Evolutionary conservation across 2,797 vertebrate genomes (phyloP), one percentile per base, ranked within the genome.

Genomic region (Gallirallus australis): DNA sequence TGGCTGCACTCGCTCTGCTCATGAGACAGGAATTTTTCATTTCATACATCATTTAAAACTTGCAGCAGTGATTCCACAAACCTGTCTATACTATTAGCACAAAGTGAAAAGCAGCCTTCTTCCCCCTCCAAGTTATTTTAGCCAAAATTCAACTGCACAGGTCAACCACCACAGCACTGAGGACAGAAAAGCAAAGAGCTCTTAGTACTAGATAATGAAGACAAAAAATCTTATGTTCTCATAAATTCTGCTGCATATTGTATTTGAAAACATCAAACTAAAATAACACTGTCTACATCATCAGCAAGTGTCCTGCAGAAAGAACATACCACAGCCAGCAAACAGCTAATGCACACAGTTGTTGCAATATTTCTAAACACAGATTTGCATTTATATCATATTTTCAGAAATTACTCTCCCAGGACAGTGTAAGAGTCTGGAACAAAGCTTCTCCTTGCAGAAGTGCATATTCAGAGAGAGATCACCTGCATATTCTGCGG

Each of bases 21-120:
- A 93, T 73, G 96, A 96, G 96, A 88, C 89, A 93, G 94, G 95
- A 96, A 93, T 97, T 97, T 97, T 96, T 98, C 96, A 96, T 97
- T 98, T 97, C 97, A 97, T 98, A 97, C 96, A 97, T 97, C 97
- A 97, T 98, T 97, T 97, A 96, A 96, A 97, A 94, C 95, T 92
- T 76, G 91, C 96, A 95, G 93, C 96, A 94, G 79, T 88, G 97
- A 97, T 95, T 95, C 92, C 93, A 91, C 94, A 94, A 95, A 93
- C 84, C 97, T 92, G 92, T 75, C 90, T 64, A 60, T 65, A 86
- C 93, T 68, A 83, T 88, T 59, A 96, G 89, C 86, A 87, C 73
- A 90, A 86, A 95, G 89, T 76, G 75, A 86, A 89, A 84, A 95
- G 92, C 94, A 40, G 69, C 48, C 86, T 63, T 35, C 71, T 77